Percentiles rank a stretch among this genome's conserved stretches.
Evolutionary conservation across 1,140 invertebrate genomes (phyloP).

Genomic region (Paracyclopina nana): DNA sequence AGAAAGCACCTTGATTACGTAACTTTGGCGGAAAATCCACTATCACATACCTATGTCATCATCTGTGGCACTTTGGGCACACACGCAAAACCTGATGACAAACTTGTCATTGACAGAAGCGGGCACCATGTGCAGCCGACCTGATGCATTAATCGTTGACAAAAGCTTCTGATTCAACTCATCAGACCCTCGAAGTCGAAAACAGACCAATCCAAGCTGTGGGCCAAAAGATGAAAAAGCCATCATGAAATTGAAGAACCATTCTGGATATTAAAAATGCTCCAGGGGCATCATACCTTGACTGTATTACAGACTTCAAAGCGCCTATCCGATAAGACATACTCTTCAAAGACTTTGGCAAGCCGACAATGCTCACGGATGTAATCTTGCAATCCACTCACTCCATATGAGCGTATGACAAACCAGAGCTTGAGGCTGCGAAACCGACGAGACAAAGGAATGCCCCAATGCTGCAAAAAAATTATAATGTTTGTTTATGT

Average conservation of each 20-base stretch:
- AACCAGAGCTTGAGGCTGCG: slow-evolving; percentile 93
- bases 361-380: slow-evolving; percentile 76
- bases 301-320: slow-evolving; percentile 93
- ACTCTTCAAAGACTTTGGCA: slow-evolving; percentile 74
- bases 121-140: slow-evolving; percentile 92
- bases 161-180: slow-evolving; percentile 82
- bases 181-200: slow-evolving; percentile 62
- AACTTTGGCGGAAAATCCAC: neutral
- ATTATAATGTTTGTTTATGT: no score
- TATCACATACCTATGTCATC: slow-evolving; percentile 50
- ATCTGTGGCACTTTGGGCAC: slow-evolving; percentile 66
- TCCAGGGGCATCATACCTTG: slow-evolving; percentile 54
- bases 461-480: slow-evolving; percentile 70
- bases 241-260: neutral
- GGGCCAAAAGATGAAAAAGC: neutral
- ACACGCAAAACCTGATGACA: slow-evolving; percentile 78
- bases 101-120: slow-evolving; percentile 32
- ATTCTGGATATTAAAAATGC: neutral
- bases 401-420: slow-evolving; percentile 78
- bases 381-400: slow-evolving; percentile 76
- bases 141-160: slow-evolving; percentile 82
- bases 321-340: slow-evolving; percentile 59
- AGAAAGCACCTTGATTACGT: neutral
- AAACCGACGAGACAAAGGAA: slow-evolving; percentile 79
- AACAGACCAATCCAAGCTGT: slow-evolving; percentile 41